Evolutionary conservation across 1,140 invertebrate genomes (phyloP).

Genomic region (Steinernema khuongi): DNA sequence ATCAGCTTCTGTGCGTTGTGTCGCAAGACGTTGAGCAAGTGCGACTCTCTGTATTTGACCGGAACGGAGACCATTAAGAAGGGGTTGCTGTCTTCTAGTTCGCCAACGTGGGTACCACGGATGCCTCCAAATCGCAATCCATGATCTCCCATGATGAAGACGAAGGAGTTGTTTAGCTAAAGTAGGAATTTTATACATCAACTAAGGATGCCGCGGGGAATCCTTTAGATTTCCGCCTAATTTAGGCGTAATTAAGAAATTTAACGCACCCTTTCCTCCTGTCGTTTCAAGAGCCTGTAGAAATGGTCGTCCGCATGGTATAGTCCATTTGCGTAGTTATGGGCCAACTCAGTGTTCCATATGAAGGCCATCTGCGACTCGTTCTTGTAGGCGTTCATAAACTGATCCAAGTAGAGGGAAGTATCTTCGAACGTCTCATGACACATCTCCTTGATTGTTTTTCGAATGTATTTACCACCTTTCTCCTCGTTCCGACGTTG

Average conservation of each 20-base stretch:
- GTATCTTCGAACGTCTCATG: neutral
- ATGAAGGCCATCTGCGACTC: conserved; percentile 24
- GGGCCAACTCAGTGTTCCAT: conserved; percentile 22
- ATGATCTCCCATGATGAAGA: conserved; percentile 34
- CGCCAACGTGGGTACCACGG: neutral
- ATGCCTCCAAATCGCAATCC: conserved; percentile 30
- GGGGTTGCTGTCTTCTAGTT: conserved; percentile 30
- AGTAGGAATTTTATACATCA: neutral
- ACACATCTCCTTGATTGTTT: neutral
- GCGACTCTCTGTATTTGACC: conserved; percentile 9
- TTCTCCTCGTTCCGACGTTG: neutral
- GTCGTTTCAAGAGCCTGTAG: conserved; percentile 11
- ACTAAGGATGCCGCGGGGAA: neutral
- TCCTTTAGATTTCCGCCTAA: too few species aligned
- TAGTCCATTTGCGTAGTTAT: conserved; percentile 22
- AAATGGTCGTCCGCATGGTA: conserved; percentile 19
- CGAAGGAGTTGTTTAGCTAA: conserved; percentile 34
- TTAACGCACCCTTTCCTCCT: conserved; percentile 18
- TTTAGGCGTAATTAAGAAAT: too few species aligned
- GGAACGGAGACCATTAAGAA: conserved; percentile 29
- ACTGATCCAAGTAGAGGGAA: conserved; percentile 22
- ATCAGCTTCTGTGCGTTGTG: conserved; percentile 30
- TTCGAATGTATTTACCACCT: neutral
- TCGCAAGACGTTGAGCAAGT: conserved; percentile 13
- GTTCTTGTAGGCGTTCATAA: conserved; percentile 28